phyloP scores from a whole-genome alignment of 2,888 invertebrate species.

The Lumbricus terrestris region DNA sequence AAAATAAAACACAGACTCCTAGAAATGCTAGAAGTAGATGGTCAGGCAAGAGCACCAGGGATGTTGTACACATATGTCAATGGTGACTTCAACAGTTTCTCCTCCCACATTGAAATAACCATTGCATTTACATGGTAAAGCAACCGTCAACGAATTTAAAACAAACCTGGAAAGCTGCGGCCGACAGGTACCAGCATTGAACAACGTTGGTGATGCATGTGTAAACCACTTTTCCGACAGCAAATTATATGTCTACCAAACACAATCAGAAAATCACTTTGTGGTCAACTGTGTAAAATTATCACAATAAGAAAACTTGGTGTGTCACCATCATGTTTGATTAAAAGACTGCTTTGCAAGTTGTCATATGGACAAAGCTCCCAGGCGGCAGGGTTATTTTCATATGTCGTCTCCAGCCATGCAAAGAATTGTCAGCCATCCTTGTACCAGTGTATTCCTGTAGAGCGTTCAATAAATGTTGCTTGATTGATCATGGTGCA shows the following conservation, averaged over 20 bases:
- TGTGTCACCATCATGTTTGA: no score
- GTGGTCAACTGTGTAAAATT: neutral
- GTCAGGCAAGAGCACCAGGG: neutral
- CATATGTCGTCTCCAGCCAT: no score
- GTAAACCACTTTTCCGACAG: constrained; percentile 93
- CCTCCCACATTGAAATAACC: neutral
- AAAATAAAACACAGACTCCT: neutral
- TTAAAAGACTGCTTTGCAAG: no score
- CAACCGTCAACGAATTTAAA: neutral
- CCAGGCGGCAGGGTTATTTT: no score
- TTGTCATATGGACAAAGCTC: no score
- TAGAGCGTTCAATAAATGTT: no score
- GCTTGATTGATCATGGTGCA: no score
- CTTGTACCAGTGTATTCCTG: no score
- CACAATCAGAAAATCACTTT: neutral
- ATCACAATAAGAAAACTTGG: neutral
- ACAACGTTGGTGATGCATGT: constrained; percentile 95
- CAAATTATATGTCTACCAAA: constrained; percentile 78
- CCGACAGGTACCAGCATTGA: constrained; percentile 85
- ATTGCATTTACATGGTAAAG: neutral
- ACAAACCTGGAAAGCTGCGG: constrained; percentile 82
- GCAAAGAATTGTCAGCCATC: no score
- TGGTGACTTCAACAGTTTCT: neutral
- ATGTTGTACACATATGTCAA: neutral
- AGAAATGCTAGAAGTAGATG: neutral